Base-by-base conservation (phyloP, 2,113 vertebrate genomes). In the Alectura lathami region DNA sequence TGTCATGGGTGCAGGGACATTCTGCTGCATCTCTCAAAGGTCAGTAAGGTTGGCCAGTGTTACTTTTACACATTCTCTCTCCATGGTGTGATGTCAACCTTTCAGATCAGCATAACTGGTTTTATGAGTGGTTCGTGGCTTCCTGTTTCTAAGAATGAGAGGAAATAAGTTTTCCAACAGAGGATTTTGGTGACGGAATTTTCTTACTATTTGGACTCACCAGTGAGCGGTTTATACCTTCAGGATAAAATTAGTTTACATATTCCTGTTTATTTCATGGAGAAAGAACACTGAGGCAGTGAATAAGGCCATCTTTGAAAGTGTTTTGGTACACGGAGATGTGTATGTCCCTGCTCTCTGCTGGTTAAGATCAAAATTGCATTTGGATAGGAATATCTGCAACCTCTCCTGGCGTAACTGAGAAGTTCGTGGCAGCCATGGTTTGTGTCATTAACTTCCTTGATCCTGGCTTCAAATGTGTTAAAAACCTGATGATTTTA, bases 311-410 rank as follows among this genome's bases (percentile, higher is more conserved):
- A 45, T 67, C 15, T 86, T 79, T 53, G 59, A 20, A 56, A 77
- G 32, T 47, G n/a, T 51, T 91, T 86, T 57, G 24, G 27, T 76
- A 27, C 50, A 36, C 38, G 30, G 72, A 76, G 74, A 83, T 30
- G 59, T 32, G 89, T 89, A 78, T 91, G 63, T 89, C 89, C 89
- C 91, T 95, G 88, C 95, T 94, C 94, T 96, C 93, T 95, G 76
- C 93, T 97, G 95, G 95, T 83, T 93, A 45, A 83, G 51, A 72
- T 64, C 76, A 94, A 95, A 96, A 96, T 24, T 96, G 36, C 93
- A 93, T 91, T 95, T 45, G 59, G 78, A 75, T n/a, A 45, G 36
- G 56, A 88, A 32, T 32, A 45, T 75, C 15, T 57, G 85, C 78
- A 80, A 43, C 40, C 63, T 78, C 43, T 74, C 0, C 0, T 62